These are phyloP conservation scores for Pammene aurita DNA, from an alignment of 2,888 invertebrate genomes.

Conservation along the genomic window DNA sequence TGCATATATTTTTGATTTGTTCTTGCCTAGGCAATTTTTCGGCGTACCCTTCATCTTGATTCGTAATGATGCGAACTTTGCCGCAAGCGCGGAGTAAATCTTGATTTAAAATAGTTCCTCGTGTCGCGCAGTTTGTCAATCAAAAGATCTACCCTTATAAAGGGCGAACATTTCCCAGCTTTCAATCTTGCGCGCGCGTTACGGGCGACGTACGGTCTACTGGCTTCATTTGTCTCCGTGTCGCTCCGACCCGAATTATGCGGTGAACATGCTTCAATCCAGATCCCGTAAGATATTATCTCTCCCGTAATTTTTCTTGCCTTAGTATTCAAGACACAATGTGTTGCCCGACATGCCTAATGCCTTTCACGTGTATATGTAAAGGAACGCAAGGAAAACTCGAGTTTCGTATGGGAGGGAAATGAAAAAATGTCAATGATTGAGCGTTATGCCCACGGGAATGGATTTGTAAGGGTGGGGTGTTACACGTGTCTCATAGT, in stretches of 20 bases:
- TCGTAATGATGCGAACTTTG: constrained; percentile 48
- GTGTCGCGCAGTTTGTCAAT: constrained; percentile 39
- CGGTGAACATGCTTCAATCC: constrained; percentile 65
- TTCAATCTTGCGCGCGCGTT: constrained; percentile 53
- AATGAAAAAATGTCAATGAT: constrained; percentile 76
- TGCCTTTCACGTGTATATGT: constrained; percentile 52
- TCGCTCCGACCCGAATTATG: constrained; percentile 62
- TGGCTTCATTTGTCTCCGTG: constrained; percentile 65
- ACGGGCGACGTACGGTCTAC: constrained; percentile 50
- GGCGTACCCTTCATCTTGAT: constrained; percentile 62
- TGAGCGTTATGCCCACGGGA: constrained; percentile 80
- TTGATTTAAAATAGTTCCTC: constrained; percentile 37
- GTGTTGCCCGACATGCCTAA: constrained; percentile 61
- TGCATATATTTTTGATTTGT: constrained; percentile 84
- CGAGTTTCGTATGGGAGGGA: constrained; percentile 47
- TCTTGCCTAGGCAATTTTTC: constrained; percentile 75
- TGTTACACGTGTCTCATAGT: constrained; percentile 67
- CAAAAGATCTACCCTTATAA: constrained; percentile 49
- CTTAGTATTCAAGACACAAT: constrained; percentile 70
- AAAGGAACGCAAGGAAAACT: constrained; percentile 51
- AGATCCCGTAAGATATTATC: constrained; percentile 66
- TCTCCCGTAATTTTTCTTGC: constrained; percentile 72
- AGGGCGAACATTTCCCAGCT: constrained; percentile 54
- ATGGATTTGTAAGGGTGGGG: constrained; percentile 68
- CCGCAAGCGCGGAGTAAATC: constrained; percentile 33